Evolutionary conservation across 1,140 invertebrate genomes (phyloP), one percentile per base, ranked within the genome.

Genomic region (Caenorhabditis brenneri): DNA sequence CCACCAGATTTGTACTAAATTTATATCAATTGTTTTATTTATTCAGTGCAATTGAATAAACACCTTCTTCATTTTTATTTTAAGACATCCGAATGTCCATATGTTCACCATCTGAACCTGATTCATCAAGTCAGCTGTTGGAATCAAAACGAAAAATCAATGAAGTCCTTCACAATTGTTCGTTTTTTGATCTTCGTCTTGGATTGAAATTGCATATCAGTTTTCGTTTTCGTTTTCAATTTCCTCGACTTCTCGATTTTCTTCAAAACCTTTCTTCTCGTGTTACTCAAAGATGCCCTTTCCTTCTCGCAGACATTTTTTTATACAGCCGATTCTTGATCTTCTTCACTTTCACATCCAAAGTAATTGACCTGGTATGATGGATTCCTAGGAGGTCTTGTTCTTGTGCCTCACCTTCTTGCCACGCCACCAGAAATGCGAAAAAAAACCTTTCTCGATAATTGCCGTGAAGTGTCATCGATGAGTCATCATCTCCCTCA

Each of bases 401-500:
- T 42, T 36, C 58, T 4, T 36, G 27, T n/a, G 4, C 33, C 19
- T 65, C 31, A 2, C 7, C 7, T 36, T 65, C 29, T 36, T 31
- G 3, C 53, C 58, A 22, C 19, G 31, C 65, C 36, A 46, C 65
- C 65, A 0, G 10, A 29, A 22, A 0, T 6, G n/a, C 42, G 10
- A 74, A 5, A 74, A 39, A 74, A 74, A n/a, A 74, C 36, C 9
- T 42, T 74, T 74, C 65, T 74, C 65, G 36, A 74, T 74, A 74
- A 74, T 74, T 74, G 65, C 36, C 65, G 65, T 39, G 36, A 74
- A 42, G 65, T 74, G 42, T 74, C 22, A 74, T 74, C 65, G 65
- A 74, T 74, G 65, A 74, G 65, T 74, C 65, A 74, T 29, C 10
- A 12, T 65, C 15, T 46, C 10, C 12, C n/a, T 19, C 58, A n/a